Evolutionary conservation across 1,140 invertebrate species (phyloP), one percentile per base, ranked within the genome.

Genomic region (Drosophila sturtevanti): DNA sequence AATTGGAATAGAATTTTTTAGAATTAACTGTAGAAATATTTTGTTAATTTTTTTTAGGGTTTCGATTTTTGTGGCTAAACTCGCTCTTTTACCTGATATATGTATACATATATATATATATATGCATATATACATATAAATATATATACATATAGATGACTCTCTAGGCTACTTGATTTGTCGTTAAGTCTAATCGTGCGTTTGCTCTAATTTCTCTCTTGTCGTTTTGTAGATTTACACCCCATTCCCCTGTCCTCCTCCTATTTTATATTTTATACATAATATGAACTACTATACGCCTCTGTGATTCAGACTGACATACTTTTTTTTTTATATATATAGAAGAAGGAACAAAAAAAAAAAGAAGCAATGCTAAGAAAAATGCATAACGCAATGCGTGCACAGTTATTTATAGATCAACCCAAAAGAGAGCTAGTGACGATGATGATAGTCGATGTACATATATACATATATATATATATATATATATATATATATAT

Each of bases 281-380:
- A 58, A 14, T 27, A 27, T 31, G 27, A 31, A 31, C 27, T 31
- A 31, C 27, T 1, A 31, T 31, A 31, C 27, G 27, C 77, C 72
- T 84, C 81, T 80, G 77, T 84, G 81, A 80, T 84, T 84, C 81
- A 80, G 77, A 63, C 59, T 84, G 81, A 84, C 81, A 85, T 52
- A 84, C 72, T 84, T 84, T 85, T n/a, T n/a, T n/a, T n/a, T n/a
- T n/a, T n/a, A n/a, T n/a, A n/a, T 84, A 77, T 80, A 44, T 44
- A 44, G 14, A 44, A 48, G 2, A 41, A 41, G 11, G 16, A 48
- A 21, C 2, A 44, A 7, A 10, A 48, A 16, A 18, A 48, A 21
- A 18, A 18, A 31, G 7, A 6, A 7, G 27, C 27, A 31, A n/a
- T n/a, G n/a, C 27, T 1, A 31, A 31, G 27, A 4, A 31, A 31